These are phyloP conservation scores for Eclectus roratus DNA, from an alignment of 2,113 vertebrate species.

Conservation along the genomic window DNA sequence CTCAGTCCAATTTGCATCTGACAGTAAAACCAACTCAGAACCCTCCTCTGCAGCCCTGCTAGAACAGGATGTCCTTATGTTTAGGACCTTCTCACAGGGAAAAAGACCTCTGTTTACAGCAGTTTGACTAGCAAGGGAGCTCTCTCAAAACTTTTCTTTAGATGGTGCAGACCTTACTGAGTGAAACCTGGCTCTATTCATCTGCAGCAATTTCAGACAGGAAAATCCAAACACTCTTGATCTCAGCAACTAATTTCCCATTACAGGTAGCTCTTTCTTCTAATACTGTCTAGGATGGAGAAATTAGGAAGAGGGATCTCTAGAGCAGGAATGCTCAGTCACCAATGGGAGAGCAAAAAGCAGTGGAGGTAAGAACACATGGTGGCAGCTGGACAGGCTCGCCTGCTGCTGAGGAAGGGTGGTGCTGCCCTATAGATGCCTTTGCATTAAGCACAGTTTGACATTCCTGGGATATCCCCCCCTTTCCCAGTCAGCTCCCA, in stretches of 20 bases:
- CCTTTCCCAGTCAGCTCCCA: not conserved
- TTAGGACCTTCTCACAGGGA: not conserved
- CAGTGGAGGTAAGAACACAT: not conserved
- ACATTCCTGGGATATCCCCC: not conserved
- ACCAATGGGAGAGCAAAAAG: not conserved
- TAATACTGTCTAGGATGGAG: not conserved
- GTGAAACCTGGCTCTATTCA: not conserved
- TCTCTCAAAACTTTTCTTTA: not conserved
- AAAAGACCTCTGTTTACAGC: not conserved
- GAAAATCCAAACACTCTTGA: not conserved
- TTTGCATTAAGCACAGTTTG: not conserved
- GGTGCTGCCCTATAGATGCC: not conserved
- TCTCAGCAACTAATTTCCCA: not conserved
- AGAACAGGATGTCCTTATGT: not conserved
- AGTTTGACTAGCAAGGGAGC: not conserved
- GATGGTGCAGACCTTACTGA: not conserved
- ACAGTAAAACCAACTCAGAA: not conserved
- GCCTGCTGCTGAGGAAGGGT: not conserved
- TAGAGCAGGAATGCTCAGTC: not conserved
- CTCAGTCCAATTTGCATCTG: not conserved
- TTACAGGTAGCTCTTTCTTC: not conserved
- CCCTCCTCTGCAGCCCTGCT: not conserved
- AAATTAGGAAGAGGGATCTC: not conserved
- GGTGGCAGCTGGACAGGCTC: not conserved
- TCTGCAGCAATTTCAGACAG: not conserved